phyloP scores from a whole-genome alignment of 2,888 invertebrate genomes.

The Cheilosia grossa region DNA sequence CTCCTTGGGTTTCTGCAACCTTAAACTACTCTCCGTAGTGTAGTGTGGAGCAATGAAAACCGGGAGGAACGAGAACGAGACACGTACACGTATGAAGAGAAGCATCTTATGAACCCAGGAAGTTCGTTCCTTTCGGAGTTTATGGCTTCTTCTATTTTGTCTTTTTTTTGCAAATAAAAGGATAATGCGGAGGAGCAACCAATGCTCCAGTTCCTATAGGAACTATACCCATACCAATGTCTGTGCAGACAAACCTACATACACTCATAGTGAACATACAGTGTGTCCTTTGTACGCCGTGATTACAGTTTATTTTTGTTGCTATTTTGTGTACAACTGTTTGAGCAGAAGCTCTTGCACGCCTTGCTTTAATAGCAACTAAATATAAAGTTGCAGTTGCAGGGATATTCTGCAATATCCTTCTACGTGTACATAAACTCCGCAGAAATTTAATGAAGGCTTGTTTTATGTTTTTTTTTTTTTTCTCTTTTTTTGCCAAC shows the following conservation, averaged over 20 bases:
- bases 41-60: slow-evolving; percentile 44
- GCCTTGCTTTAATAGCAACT: slow-evolving; percentile 70
- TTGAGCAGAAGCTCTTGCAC: slow-evolving; percentile 39
- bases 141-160: slow-evolving; percentile 26
- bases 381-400: slow-evolving; percentile 66
- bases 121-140: slow-evolving; percentile 71
- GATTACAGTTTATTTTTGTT: slow-evolving; percentile 66
- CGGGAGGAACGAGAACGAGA: slow-evolving; percentile 5
- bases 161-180: slow-evolving; percentile 57
- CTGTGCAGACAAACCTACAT: slow-evolving; percentile 20
- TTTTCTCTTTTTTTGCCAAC: slow-evolving; percentile 3
- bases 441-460: slow-evolving; percentile 64
- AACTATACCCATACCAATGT: not conserved
- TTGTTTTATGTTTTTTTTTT: not conserved
- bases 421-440: slow-evolving; percentile 65
- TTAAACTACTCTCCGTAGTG: slow-evolving; percentile 55
- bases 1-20: slow-evolving; percentile 35
- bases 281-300: slow-evolving; percentile 35
- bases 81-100: slow-evolving; percentile 26
- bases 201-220: slow-evolving; percentile 12
- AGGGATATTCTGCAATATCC: slow-evolving; percentile 2
- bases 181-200: slow-evolving; percentile 44
- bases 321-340: slow-evolving; percentile 38
- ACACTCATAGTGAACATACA: slow-evolving; percentile 36
- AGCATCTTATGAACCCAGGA: slow-evolving; percentile 60